A percentile compares a stretch with the other conserved stretches of the same genome.
phyloP scores from a whole-genome alignment of 2,113 vertebrate genomes.

The Hassar affinis region DNA sequence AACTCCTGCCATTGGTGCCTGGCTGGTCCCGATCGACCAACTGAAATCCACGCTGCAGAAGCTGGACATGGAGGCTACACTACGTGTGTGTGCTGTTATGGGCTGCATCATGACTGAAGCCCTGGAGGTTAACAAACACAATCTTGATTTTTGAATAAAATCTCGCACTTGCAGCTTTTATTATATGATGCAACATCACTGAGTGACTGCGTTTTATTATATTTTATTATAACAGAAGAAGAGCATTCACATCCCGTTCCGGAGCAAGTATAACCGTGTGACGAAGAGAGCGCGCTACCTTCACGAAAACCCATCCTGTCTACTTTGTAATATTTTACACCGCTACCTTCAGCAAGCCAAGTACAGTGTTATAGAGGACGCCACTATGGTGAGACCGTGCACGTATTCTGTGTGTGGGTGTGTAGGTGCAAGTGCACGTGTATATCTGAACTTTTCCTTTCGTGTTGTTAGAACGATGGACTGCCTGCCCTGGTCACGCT shows the following conservation, averaged over 20 bases:
- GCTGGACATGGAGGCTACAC: slow-evolving; percentile 87
- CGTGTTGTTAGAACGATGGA: slow-evolving; percentile 82
- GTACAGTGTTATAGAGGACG: slow-evolving; percentile 92
- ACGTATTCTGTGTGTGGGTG: neutral
- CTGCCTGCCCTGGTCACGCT: slow-evolving; percentile 94
- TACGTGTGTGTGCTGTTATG: slow-evolving; percentile 95
- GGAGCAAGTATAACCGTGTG: slow-evolving; percentile 95
- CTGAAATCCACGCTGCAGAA: slow-evolving; percentile 92
- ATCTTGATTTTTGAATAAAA: neutral
- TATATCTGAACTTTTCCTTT: neutral
- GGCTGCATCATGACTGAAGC: slow-evolving; percentile 98
- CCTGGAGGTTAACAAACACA: slow-evolving; percentile 79
- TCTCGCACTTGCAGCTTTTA: neutral
- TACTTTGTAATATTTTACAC: slow-evolving; percentile 94
- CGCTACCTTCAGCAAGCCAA: slow-evolving; percentile 95
- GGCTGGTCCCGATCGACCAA: slow-evolving; percentile 97
- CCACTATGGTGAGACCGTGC: slow-evolving; percentile 84
- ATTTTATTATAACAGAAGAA: slow-evolving; percentile 81
- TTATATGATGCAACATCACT: neutral
- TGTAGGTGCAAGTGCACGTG: neutral
- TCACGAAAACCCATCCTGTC: slow-evolving; percentile 95
- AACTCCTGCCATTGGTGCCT: slow-evolving; percentile 92
- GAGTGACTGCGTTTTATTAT: neutral
- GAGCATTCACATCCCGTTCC: slow-evolving; percentile 91
- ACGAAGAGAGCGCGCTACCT: slow-evolving; percentile 91